A percentile compares a stretch with the other conserved stretches of the same genome.
phyloP scores from a whole-genome alignment of 2,888 invertebrate genomes.

The Mallateleia sp. region DNA sequence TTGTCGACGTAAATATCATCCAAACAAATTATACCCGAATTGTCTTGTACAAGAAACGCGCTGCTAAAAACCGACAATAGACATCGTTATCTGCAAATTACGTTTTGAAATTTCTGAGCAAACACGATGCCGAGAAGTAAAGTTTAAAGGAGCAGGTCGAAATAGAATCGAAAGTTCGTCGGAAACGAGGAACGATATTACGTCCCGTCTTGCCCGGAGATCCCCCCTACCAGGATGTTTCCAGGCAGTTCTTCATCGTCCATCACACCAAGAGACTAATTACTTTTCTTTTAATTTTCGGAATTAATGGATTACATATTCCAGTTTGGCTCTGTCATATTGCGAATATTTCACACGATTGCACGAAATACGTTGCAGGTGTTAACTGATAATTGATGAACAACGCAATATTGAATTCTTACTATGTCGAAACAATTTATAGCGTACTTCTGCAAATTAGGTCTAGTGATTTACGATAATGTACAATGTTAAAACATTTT shows the following conservation, averaged over 20 bases:
- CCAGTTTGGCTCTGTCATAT: slow-evolving; percentile 59
- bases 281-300: slow-evolving; percentile 88
- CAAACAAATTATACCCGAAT: slow-evolving; percentile 73
- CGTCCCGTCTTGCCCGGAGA: slow-evolving; percentile 67
- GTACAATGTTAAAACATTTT: too few species aligned
- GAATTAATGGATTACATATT: slow-evolving; percentile 85
- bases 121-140: slow-evolving; percentile 74
- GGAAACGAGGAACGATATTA: slow-evolving; percentile 77
- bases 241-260: slow-evolving; percentile 82
- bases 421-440: slow-evolving; percentile 9
- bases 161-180: slow-evolving; percentile 79
- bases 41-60: slow-evolving; percentile 66
- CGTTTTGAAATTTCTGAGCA: slow-evolving; percentile 76
- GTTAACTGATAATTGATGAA: slow-evolving; percentile 49
- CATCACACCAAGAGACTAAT: slow-evolving; percentile 86
- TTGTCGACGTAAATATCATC: slow-evolving; percentile 55
- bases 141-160: slow-evolving; percentile 79
- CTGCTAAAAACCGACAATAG: slow-evolving; percentile 76
- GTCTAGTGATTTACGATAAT: too few species aligned
- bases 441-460: neutral
- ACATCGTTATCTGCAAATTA: slow-evolving; percentile 78
- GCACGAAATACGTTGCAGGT: neutral
- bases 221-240: slow-evolving; percentile 64
- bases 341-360: slow-evolving; percentile 34
- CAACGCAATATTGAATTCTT: slow-evolving; percentile 28